Conservation (phyloP, 2,797 vertebrate genomes). For the Ciconia nigra region DNA sequence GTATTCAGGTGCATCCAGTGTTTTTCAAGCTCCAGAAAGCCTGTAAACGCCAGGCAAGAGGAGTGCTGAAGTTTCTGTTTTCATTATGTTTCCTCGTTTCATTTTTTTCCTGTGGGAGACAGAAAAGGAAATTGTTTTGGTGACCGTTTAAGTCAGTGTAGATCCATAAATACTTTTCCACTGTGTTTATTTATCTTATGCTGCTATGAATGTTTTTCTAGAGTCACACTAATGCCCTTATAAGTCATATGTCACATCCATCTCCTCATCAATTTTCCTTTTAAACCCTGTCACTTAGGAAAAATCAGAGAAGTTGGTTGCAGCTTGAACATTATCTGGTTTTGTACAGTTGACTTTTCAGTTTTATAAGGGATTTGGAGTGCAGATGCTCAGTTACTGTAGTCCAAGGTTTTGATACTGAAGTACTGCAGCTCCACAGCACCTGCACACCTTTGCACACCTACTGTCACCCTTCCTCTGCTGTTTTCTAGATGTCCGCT, state of each 20-base stretch:
- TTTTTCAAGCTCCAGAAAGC: background rate
- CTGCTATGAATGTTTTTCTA: background rate
- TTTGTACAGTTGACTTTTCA: background rate
- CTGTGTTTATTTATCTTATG: background rate
- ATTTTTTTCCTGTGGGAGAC: background rate
- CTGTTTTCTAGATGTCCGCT: background rate
- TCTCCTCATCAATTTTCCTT: slow-evolving; percentile 18
- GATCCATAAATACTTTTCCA: background rate
- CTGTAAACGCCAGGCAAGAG: background rate
- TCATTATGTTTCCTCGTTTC: background rate
- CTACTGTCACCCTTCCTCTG: background rate
- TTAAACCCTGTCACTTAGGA: background rate
- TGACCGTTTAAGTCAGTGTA: background rate
- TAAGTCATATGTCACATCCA: background rate
- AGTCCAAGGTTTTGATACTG: background rate
- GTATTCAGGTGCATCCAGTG: background rate
- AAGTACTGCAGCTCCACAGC: background rate
- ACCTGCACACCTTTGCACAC: background rate
- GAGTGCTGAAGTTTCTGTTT: background rate
- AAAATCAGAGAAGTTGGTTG: background rate
- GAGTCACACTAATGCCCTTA: background rate
- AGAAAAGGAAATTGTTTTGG: slow-evolving; percentile 2
- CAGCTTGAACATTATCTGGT: background rate
- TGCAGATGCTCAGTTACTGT: background rate
- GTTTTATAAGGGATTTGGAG: background rate